These are phyloP conservation scores for Ceryle rudis DNA, from an alignment of 2,797 vertebrate genomes.

Conservation along the genomic window DNA sequence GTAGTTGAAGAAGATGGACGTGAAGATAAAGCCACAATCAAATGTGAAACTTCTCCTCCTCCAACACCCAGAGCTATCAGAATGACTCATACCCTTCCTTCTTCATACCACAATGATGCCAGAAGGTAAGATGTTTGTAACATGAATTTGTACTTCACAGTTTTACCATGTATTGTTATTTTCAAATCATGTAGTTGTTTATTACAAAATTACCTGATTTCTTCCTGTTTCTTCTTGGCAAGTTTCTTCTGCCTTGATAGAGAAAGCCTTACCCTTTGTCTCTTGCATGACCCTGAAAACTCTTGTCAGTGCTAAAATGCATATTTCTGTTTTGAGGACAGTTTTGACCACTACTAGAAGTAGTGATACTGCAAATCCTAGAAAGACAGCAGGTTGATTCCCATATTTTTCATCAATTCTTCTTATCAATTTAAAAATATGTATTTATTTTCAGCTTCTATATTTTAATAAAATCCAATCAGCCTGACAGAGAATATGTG, in stretches of 20 bases:
- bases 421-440: not conserved
- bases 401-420: not conserved
- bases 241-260: not conserved
- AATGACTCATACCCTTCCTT: slow-evolving; percentile 97
- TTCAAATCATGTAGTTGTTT: not conserved
- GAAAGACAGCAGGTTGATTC: not conserved
- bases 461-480: not conserved
- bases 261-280: not conserved
- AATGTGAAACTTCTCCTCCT: slow-evolving; percentile 98
- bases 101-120: slow-evolving; percentile 94
- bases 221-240: not conserved
- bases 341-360: not conserved
- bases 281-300: not conserved
- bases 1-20: slow-evolving; percentile 95
- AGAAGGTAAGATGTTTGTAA: slow-evolving; percentile 82
- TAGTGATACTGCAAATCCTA: not conserved
- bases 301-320: not conserved
- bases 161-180: not conserved
- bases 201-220: not conserved
- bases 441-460: not conserved
- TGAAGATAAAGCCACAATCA: slow-evolving; percentile 99
- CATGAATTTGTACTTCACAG: not conserved
- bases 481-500: not conserved
- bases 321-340: not conserved
- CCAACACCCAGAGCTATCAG: slow-evolving; percentile 92